These are phyloP conservation scores for Ditula angustiorana DNA, from an alignment of 2,888 invertebrate genomes.

Conservation along the genomic window DNA sequence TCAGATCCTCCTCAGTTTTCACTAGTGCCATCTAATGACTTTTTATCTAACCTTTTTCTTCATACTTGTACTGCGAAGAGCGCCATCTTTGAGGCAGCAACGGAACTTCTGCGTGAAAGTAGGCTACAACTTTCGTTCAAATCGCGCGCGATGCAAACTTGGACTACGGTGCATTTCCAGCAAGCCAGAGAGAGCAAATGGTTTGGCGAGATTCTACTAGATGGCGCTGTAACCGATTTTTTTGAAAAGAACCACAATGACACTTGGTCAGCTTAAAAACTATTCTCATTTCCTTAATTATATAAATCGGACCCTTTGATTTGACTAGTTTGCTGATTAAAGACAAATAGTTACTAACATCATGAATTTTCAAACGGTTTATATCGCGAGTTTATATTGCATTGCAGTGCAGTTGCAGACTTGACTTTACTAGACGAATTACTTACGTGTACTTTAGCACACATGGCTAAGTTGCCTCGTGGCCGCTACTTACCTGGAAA, in stretches of 20 bases:
- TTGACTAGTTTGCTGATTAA: no score
- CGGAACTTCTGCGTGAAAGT: conserved; percentile 17
- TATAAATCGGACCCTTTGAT: no score
- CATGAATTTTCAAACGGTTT: no score
- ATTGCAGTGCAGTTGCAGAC: no score
- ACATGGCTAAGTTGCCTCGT: neutral
- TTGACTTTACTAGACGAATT: conserved; percentile 2
- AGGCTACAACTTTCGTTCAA: conserved; percentile 9
- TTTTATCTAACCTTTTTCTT: neutral
- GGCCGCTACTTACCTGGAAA: conserved; percentile 31
- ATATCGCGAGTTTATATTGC: no score
- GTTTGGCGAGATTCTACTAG: conserved; percentile 45
- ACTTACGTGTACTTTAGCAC: conserved; percentile 17
- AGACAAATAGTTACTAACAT: no score
- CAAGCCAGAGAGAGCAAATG: conserved; percentile 3
- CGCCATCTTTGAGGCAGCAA: conserved; percentile 20
- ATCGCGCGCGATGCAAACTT: conserved; percentile 11
- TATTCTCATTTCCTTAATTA: no score
- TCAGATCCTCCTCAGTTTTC: no score
- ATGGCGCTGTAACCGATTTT: conserved; percentile 52
- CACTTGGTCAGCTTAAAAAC: no score
- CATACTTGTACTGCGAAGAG: neutral
- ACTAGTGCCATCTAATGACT: conserved; percentile 19
- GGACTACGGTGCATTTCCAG: neutral
- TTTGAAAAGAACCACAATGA: neutral